Base-by-base conservation (phyloP, 2,113 vertebrate species). In the Empidonax alnorum region DNA sequence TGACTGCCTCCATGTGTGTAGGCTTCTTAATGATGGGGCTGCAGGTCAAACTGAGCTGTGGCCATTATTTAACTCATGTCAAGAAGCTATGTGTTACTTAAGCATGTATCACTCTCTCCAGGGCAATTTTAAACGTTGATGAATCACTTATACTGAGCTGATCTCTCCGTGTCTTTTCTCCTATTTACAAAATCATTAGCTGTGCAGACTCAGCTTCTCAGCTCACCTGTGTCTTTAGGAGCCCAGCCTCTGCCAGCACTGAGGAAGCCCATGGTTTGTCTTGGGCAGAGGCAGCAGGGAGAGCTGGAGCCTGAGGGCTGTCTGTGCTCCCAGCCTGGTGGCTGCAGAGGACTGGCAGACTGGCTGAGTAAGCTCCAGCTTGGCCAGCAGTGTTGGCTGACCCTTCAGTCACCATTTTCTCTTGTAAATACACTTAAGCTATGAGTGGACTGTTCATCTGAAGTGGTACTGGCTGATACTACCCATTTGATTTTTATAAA, bases 1-100 rank as follows among this genome's bases (percentile, higher is more conserved):
- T 79, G 44, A 10, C 62, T 35, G 41, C 20, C 18, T 24, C 5
- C 25, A 1, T 3, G n/a, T 41, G 35, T 1, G 0, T 14, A 21
- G 42, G 28, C 27, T 62, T 55, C 28, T 50, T 62, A 21, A 8
- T 42, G 52, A 30, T 56, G 80, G n/a, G 41, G 22, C 46, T 84
- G 52, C 69, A 39, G 42, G 33, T 84, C 30, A 39, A 13, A 39
- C 35, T 59, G 59, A 30, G 9, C 61, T 27, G 47, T 3, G 3
- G 25, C 44, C 39, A 4, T 33, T 68, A 2, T 16, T 69, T 20
- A 7, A 9, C 37, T 63, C 17, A 1, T 39, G 30, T 23, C 56
- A 59, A 39, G 47, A 35, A 44, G 50, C 73, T 2, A 0, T 10
- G 1, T 39, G 4, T 42, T 19, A 10, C 65, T 74, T 27, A 59